Evolutionary conservation across 1,140 invertebrate species (phyloP), one percentile per base, ranked within the genome.

Genomic region (Adelges cooleyi): DNA sequence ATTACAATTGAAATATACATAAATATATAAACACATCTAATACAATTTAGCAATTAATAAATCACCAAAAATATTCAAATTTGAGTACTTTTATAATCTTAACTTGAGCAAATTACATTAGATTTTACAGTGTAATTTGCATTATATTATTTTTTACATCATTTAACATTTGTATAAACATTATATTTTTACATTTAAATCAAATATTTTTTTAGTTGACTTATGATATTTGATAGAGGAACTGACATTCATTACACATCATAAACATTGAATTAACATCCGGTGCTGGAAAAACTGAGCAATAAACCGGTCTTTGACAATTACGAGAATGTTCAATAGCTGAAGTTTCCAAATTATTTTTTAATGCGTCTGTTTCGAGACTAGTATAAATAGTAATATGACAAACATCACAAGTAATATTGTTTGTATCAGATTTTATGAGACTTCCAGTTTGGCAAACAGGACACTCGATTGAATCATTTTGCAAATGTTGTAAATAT

Each of bases 221-320:
- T 59, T 46, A 59, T 44, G 54, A 59, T 44, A 59, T 46, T 4
- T 59, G 54, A 27, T 44, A 59, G 44, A 59, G 54, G 54, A 59
- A 59, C 54, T 59, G 54, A 59, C 54, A 59, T 18, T n/a, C 20
- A n/a, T 46, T 59, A 46, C 54, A 59, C 9, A 59, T 25, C 54
- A 59, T 59, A 46, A 59, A 59, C 54, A 59, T 59, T 27, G 54
- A 59, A 11, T 59, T 59, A 59, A 25, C 54, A 59, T 18, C 40
- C 11, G 54, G 54, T 20, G 54, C 42, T 8, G 54, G 54, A 20
- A 59, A 44, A 44, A 59, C 40, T 27, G 42, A 18, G 11, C 54
- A 59, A 20, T 59, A 23, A 9, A 59, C 25, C 20, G 22, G 20
- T 46, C 38, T 17, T 18, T 46, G 54, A 44, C 54, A 59, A 44